These are phyloP conservation scores for Mastomys coucha DNA, from an alignment of 2,113 vertebrate genomes.

Conservation along the genomic window DNA sequence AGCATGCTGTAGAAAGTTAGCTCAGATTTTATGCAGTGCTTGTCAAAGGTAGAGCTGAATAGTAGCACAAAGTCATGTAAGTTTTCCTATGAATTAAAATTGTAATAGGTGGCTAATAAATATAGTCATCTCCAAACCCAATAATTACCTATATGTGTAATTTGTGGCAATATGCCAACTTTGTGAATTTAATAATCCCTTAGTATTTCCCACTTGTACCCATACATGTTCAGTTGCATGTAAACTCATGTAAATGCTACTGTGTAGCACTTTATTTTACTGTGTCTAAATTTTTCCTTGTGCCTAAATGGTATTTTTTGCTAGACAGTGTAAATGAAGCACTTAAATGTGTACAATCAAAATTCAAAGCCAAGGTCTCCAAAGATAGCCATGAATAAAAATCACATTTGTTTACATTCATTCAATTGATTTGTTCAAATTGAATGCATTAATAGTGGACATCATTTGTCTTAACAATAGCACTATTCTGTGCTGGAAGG, in stretches of 20 bases:
- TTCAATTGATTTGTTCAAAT: slow-evolving; percentile 29
- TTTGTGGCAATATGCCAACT: neutral
- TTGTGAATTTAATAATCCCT: neutral
- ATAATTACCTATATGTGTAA: neutral
- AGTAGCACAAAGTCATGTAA: neutral
- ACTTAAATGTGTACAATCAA: neutral
- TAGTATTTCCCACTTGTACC: neutral
- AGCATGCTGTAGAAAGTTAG: neutral
- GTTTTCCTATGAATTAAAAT: slow-evolving; percentile 10
- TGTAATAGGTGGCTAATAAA: neutral
- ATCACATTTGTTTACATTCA: slow-evolving; percentile 39
- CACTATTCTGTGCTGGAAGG: neutral
- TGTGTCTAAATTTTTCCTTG: neutral
- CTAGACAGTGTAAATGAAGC: slow-evolving; percentile 41
- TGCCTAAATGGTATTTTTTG: slow-evolving; percentile 26
- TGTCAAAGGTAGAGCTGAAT: slow-evolving; percentile 34
- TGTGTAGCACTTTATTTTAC: neutral
- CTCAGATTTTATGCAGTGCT: neutral
- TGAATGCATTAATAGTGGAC: neutral
- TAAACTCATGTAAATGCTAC: neutral
- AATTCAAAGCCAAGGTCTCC: slow-evolving; percentile 50
- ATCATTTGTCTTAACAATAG: slow-evolving; percentile 41
- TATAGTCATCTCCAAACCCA: slow-evolving; percentile 17
- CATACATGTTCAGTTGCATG: neutral
- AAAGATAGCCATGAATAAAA: neutral